A percentile compares a stretch with the other conserved stretches of the same genome.
Evolutionary conservation across 2,888 invertebrate species (phyloP).

Genomic region (Calameuta idolon): DNA sequence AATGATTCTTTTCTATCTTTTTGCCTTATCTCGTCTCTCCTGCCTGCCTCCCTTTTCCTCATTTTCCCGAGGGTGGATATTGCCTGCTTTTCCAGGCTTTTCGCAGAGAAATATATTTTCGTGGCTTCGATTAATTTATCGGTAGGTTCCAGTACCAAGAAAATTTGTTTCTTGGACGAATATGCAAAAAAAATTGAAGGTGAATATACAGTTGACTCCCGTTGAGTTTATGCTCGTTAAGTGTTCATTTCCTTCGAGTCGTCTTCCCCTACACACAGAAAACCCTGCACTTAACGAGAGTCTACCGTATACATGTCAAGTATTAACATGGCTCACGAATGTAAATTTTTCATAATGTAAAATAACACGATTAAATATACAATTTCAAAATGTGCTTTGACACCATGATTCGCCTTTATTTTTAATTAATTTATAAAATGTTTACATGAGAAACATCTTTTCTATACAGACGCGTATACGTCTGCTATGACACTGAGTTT

Average conservation of each 20-base stretch:
- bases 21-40: neutral
- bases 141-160: neutral
- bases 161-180: conserved; percentile 7
- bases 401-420: no score
- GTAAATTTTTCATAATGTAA: no score
- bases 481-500: no score
- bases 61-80: neutral
- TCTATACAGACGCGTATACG: no score
- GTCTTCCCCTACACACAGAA: no score
- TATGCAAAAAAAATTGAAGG: neutral
- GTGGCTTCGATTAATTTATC: conserved; percentile 16
- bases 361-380: no score
- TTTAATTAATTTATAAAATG: no score
- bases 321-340: neutral
- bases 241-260: no score
- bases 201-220: neutral
- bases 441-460: no score
- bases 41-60: neutral
- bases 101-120: conserved; percentile 12
- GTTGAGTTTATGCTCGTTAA: no score
- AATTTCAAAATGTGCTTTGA: no score
- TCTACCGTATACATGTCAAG: neutral
- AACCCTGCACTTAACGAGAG: no score
- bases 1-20: neutral
- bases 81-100: neutral